Evolutionary conservation across 1,140 invertebrate genomes (phyloP), one percentile per base, ranked within the genome.

Genomic region (Bombus haemorrhoidalis): DNA sequence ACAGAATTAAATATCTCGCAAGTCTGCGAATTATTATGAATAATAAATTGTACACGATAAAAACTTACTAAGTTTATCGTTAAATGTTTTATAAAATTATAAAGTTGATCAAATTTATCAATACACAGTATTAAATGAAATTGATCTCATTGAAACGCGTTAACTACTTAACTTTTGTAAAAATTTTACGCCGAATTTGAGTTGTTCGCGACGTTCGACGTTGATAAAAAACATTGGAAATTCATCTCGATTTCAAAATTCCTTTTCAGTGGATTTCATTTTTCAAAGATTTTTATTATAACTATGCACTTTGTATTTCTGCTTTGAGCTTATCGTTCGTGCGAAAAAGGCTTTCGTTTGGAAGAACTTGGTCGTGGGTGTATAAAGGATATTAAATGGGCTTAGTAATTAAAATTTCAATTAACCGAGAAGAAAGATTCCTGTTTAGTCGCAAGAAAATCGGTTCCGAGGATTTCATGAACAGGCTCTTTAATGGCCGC

Each of bases 351-450:
- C 12, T 34, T 75, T 32, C 6, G 12, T 22, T 32, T 1, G 34
- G 18, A 8, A 39, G 34, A 53, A 22, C 39, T 34, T 34, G 13
- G 10, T 13, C 1, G 53, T 34, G 15, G 43, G 15, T 12, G 10
- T 22, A 47, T 3, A 15, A 74, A 28, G 10, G 34, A 62, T 34
- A 37, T 28, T 43, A 66, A 37, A 76, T 15, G 32, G 34, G 34
- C 37, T 53, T 53, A 59, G 76, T 69, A 59, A 83, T 83, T 78
- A 78, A 41, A 83, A 83, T 83, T 78, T 69, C 82, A 78, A 78
- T 83, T 83, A 75, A 22, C 41, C 2, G n/a, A 22, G 34, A 25
- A 57, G 43, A 25, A 39, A 37, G 25, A 15, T 22, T 43, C 15
- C 22, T 15, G 39, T 64, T 32, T 37, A 25, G 43, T 68, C 9